Evolutionary conservation across 1,140 invertebrate species (phyloP), one percentile per base, ranked within the genome.

Genomic region (Brachionus plicatilis): DNA sequence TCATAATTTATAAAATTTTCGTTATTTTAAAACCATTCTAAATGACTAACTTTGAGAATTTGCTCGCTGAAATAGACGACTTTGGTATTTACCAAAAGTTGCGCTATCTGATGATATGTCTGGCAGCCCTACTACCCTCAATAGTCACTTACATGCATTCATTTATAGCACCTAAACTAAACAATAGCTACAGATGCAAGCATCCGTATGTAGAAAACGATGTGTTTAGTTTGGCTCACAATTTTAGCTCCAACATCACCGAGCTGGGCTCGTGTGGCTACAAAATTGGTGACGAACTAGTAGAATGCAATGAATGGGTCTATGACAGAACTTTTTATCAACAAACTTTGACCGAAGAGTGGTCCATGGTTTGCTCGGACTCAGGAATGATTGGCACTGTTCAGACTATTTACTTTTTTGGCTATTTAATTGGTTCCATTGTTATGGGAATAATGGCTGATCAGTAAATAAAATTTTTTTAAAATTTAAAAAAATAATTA

Each of bases 391-490:
- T 47, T 47, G 53, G 53, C 8, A 45, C 56, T n/a, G 60, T 68
- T 29, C 83, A 84, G 43, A 76, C 68, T 20, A 29, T 76, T 29
- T 84, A 75, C 37, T 84, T 84, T 75, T 43, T 68, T 66, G 83
- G 83, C 12, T 75, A 56, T 60, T 27, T 84, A 53, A 24, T 84
- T 41, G 83, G 83, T n/a, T 84, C 83, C 7, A 60, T 84, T 75
- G 14, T 84, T 7, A 47, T 84, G 45, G 83, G 83, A 53, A 60
- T 76, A 12, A 33, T 84, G n/a, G 66, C 83, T 24, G 83, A 84
- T 47, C 60, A 84, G 82, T 83, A 83, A 83, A 27, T 14, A 29
- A 53, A 41, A 72, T 6, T 8, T 12, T 17, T 17, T 20, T 43
- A 9, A 2, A 33, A 11, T 33, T 14, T 70, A 1, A 7, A 8